A percentile compares a stretch with the other conserved stretches of the same genome.
Conservation (phyloP, 2,113 vertebrate genomes). For the Pterophyllum scalare region DNA sequence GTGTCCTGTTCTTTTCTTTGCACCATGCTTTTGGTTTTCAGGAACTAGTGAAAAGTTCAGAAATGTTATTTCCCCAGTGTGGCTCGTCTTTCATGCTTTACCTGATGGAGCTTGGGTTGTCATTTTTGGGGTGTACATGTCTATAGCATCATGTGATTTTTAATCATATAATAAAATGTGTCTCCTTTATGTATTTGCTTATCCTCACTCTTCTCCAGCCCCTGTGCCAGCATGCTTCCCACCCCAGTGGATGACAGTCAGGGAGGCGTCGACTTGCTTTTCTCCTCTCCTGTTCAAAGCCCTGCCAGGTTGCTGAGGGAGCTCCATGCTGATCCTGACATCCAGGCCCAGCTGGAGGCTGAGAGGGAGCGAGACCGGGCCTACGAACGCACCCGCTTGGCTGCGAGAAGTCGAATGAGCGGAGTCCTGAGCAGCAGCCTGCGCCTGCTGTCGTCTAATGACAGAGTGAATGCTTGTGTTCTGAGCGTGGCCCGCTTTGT, state of each 20-base stretch:
- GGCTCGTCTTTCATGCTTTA: background rate
- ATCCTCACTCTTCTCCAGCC: conserved; percentile 70
- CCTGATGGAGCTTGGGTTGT: background rate
- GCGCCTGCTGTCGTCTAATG: conserved; percentile 86
- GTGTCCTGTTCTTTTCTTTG: background rate
- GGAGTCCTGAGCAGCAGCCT: conserved; percentile 84
- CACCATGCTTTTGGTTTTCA: background rate
- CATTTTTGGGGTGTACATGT: background rate
- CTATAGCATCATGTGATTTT: background rate
- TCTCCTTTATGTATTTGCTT: background rate
- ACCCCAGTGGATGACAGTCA: conserved; percentile 89
- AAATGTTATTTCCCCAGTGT: background rate
- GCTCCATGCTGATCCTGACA: conserved; percentile 89
- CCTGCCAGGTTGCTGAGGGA: conserved; percentile 86
- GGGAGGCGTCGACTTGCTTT: conserved; percentile 90
- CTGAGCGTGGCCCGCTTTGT: conserved; percentile 91
- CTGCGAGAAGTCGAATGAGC: conserved; percentile 72
- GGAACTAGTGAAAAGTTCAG: background rate
- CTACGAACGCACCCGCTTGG: conserved; percentile 86
- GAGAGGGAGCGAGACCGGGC: conserved; percentile 88
- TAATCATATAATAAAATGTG: background rate
- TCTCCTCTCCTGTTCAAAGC: conserved; percentile 89
- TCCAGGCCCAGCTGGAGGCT: conserved; percentile 91
- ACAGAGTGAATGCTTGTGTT: conserved; percentile 88
- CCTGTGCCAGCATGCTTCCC: conserved; percentile 94